A percentile compares a stretch with the other conserved stretches of the same genome.
These are phyloP conservation scores for Drosophila heteroneura DNA, from an alignment of 2,888 invertebrate species.

Conservation along the genomic window DNA sequence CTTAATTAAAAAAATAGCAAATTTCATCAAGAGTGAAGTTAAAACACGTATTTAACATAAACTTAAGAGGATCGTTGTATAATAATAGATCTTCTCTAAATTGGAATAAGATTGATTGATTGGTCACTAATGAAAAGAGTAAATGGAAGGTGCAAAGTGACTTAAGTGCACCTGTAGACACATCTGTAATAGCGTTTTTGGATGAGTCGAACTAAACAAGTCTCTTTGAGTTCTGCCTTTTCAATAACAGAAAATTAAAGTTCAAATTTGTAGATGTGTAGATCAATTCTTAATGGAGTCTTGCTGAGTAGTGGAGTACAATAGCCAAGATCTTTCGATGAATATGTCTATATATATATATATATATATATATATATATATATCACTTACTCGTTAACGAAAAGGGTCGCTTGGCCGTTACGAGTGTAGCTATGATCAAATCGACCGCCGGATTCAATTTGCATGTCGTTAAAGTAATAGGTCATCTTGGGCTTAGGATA, in stretches of 20 bases:
- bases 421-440: slow-evolving; percentile 95
- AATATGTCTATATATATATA: background rate
- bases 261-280: background rate
- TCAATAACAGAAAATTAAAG: background rate
- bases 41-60: too few relatives aligned
- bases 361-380: background rate
- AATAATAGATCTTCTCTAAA: too few relatives aligned
- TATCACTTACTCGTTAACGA: slow-evolving; percentile 90
- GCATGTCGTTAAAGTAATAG: slow-evolving; percentile 94
- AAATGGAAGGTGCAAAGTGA: background rate
- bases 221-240: background rate
- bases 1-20: too few relatives aligned
- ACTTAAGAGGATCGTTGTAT: too few relatives aligned
- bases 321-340: background rate
- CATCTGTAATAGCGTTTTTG: background rate
- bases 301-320: background rate
- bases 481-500: slow-evolving; percentile 98
- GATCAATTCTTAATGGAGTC: background rate
- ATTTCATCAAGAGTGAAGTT: too few relatives aligned
- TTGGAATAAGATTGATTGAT: background rate
- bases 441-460: slow-evolving; percentile 92
- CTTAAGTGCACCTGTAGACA: background rate
- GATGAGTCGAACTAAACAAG: too few relatives aligned
- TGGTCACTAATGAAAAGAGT: background rate
- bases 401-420: slow-evolving; percentile 95